Evolutionary conservation across 1,140 invertebrate genomes (phyloP).

Genomic region (Bombus difficillimus): DNA sequence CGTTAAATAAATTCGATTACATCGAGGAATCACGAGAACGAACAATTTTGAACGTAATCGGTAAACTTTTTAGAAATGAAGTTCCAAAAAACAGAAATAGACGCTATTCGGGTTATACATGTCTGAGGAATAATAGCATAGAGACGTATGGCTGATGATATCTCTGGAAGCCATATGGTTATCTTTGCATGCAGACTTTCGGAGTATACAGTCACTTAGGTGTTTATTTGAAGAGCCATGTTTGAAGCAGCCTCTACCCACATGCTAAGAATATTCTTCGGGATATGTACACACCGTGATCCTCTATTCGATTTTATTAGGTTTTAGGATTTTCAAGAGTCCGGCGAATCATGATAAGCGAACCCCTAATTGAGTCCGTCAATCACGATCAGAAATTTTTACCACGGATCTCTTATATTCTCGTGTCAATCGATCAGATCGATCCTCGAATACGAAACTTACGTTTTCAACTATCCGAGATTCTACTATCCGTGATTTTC

Average conservation of each 20-base stretch:
- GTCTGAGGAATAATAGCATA: slow-evolving; percentile 60
- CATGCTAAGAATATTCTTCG: slow-evolving; percentile 77
- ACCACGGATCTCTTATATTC: background rate
- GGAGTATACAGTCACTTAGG: slow-evolving; percentile 76
- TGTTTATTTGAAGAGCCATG: slow-evolving; percentile 80
- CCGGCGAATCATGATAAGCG: slow-evolving; percentile 48
- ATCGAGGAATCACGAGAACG: background rate
- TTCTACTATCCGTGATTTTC: background rate
- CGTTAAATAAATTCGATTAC: background rate
- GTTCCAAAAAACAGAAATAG: slow-evolving; percentile 26
- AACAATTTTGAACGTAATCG: background rate
- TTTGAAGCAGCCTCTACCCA: slow-evolving; percentile 76
- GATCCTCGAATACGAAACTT: background rate
- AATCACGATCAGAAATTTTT: slow-evolving; percentile 21
- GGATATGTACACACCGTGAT: slow-evolving; percentile 72
- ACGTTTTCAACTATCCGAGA: background rate
- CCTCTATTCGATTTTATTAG: slow-evolving; percentile 82
- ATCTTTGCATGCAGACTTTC: slow-evolving; percentile 76
- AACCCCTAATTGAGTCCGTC: slow-evolving; percentile 40
- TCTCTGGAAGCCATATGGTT: slow-evolving; percentile 80
- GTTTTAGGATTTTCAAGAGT: slow-evolving; percentile 76
- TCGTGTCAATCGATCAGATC: background rate
- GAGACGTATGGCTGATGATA: slow-evolving; percentile 67
- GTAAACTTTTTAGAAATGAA: background rate
- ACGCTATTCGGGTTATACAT: slow-evolving; percentile 39